Evolutionary conservation across 2,113 vertebrate genomes (phyloP).

Genomic region (Apteryx owenii): DNA sequence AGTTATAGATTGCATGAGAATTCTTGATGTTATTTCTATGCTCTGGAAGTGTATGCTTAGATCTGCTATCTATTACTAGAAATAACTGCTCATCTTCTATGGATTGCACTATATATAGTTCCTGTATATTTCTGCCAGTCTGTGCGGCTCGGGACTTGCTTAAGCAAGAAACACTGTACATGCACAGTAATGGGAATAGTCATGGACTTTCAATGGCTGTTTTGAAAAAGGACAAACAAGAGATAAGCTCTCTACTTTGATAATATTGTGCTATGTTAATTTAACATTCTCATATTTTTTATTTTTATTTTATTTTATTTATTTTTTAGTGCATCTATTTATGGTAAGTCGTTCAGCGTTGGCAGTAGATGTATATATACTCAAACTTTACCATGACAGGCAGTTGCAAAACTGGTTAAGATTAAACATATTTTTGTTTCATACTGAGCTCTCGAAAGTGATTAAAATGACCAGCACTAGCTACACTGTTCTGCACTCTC

Average conservation of each 20-base stretch:
- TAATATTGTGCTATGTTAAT: not conserved
- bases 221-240: not conserved
- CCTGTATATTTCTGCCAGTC: constrained; percentile 41
- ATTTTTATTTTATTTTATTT: not conserved
- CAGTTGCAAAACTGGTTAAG: not conserved
- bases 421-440: not conserved
- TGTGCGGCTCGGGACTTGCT: constrained; percentile 5
- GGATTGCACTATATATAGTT: constrained; percentile 35
- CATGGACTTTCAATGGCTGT: not conserved
- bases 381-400: not conserved
- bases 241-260: not conserved
- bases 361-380: not conserved
- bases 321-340: not conserved
- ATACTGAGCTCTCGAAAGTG: not conserved
- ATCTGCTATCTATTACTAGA: constrained; percentile 35
- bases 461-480: not conserved
- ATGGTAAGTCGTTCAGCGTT: not conserved
- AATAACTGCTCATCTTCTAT: constrained; percentile 33
- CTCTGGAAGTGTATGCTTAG: constrained; percentile 58
- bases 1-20: constrained; percentile 38
- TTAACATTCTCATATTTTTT: not conserved
- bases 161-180: not conserved
- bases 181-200: not conserved
- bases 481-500: not conserved
- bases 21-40: constrained; percentile 65